Base-by-base conservation (phyloP, 2,888 invertebrate genomes). In the Spialia ferax region DNA sequence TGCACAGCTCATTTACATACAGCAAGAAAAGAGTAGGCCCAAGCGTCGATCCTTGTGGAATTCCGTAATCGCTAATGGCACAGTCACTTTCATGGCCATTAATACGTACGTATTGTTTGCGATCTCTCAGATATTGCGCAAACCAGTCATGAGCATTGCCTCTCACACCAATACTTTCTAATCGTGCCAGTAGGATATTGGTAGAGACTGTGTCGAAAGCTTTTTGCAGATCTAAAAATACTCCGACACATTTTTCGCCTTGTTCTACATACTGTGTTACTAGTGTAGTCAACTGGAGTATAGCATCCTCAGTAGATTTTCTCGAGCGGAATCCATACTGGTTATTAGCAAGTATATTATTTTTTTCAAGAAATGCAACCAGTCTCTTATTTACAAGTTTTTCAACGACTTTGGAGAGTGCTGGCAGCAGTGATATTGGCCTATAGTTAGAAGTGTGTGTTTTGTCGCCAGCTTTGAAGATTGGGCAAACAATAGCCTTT, bases 301-400 rank as follows among this genome's bases (percentile, higher is more conserved):
- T 20, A 52, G 52, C 52, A 22, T 52, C 52, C 22, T 52, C 52
- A 23, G 52, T 52, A 5, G 52, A 52, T 22, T 23, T 52, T 11
- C 13, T 13, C 13, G 52, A 7, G 13, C 52, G 52, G 10, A 52
- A 52, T 2, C 52, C 52, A 52, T 22, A 52, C 8, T 52, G 52
- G 13, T 52, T 52, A 4, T 5, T 52, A 11, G 22, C 13, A 1
- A 52, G 13, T 22, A 52, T 13, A 13, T 23, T 20, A 11, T 52
- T 20, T 22, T 13, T 23, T 10, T 52, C 22, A 3, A 52, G 6
- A 13, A 13, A 52, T 5, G 20, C 11, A 10, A 52, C 23, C 2
- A 52, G 6, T 10, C 52, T 52, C 10, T 52, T 52, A 22, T 52
- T 52, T 4, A 23, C 23, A 13, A 52, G 13, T 52, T 52, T 52